Evolutionary conservation across 2,797 vertebrate species (phyloP).

Genomic region (Hapalemur alaotrensis): DNA sequence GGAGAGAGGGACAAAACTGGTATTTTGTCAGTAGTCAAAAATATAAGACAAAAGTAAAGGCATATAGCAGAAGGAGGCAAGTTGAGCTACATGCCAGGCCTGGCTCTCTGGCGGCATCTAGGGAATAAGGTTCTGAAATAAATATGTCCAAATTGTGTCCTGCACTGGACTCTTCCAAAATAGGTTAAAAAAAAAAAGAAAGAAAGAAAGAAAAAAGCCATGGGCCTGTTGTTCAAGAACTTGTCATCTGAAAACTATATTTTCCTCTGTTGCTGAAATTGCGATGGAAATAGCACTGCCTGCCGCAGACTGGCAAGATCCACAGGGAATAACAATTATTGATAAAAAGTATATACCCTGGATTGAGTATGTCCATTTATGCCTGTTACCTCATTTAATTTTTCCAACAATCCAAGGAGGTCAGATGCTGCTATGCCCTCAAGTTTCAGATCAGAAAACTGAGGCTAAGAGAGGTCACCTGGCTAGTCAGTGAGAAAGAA

Average conservation of each 20-base stretch:
- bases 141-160: background rate
- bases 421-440: background rate
- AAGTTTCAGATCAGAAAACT: constrained; percentile 25
- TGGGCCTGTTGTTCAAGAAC: background rate
- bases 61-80: background rate
- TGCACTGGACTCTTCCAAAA: background rate
- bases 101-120: background rate
- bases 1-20: constrained; percentile 53
- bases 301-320: background rate
- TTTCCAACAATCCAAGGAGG: background rate
- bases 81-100: background rate
- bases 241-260: background rate
- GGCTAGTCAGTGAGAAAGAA: background rate
- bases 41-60: constrained; percentile 36
- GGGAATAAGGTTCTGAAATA: constrained; percentile 14
- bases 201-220: background rate
- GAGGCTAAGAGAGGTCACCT: background rate
- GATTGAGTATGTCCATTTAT: background rate
- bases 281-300: background rate
- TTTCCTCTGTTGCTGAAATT: constrained; percentile 4
- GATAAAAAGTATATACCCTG: background rate
- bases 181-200: no score
- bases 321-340: background rate
- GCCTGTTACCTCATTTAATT: background rate
- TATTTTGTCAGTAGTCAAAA: constrained; percentile 65